These are phyloP conservation scores for Cactoblastis cactorum DNA, from an alignment of 2,888 invertebrate species.

Conservation along the genomic window DNA sequence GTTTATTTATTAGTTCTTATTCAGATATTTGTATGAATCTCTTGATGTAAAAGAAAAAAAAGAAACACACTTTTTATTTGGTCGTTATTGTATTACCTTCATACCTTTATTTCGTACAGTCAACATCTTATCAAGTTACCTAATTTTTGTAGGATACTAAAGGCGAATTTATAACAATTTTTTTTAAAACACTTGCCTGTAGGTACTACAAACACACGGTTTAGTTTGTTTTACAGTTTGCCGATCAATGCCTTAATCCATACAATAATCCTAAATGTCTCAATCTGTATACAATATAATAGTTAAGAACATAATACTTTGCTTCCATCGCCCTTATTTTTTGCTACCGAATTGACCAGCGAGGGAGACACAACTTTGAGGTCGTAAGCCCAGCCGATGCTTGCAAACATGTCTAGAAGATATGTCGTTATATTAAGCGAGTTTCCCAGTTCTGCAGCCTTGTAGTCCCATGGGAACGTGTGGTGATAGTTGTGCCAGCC, in stretches of 20 bases:
- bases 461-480: constrained; percentile 96
- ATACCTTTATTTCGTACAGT: too few relatives aligned
- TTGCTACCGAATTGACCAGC: constrained; percentile 68
- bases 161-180: too few relatives aligned
- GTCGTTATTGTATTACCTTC: too few relatives aligned
- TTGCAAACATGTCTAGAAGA: constrained; percentile 84
- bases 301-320: not conserved
- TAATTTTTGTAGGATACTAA: too few relatives aligned
- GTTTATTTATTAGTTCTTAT: too few relatives aligned
- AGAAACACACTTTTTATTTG: too few relatives aligned
- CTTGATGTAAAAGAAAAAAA: too few relatives aligned
- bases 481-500: constrained; percentile 98
- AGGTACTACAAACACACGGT: too few relatives aligned
- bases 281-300: not conserved
- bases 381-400: constrained; percentile 89
- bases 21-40: too few relatives aligned
- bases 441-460: constrained; percentile 90
- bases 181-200: too few relatives aligned
- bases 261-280: not conserved
- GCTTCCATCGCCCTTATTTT: constrained; percentile 69
- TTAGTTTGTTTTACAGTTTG: too few relatives aligned
- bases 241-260: not conserved
- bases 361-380: constrained; percentile 82
- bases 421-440: constrained; percentile 84
- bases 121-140: too few relatives aligned